Evolutionary conservation across 2,113 vertebrate genomes (phyloP).

Genomic region (Mastomys coucha): DNA sequence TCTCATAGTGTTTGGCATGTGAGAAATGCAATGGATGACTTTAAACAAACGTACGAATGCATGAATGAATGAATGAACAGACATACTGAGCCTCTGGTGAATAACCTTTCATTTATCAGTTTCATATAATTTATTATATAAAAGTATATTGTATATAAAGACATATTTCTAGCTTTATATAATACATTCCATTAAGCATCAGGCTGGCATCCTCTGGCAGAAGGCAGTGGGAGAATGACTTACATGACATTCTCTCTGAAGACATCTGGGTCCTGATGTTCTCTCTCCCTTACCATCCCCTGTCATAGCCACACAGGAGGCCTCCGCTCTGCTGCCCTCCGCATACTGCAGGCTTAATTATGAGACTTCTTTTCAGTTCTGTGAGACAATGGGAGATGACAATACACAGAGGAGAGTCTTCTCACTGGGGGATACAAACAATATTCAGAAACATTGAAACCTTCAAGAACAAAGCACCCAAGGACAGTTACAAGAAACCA

Average conservation of each 20-base stretch:
- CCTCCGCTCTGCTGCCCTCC: fast-evolving
- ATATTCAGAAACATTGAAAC: constrained; percentile 14
- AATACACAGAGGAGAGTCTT: not conserved
- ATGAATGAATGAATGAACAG: no score
- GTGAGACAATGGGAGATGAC: not conserved
- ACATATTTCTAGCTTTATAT: no score
- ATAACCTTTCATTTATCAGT: not conserved
- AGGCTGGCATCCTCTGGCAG: not conserved
- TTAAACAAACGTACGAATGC: not conserved
- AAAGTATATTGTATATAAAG: no score
- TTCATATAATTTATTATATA: not conserved
- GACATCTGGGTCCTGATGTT: not conserved
- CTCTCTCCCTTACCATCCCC: not conserved
- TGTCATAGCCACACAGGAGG: not conserved
- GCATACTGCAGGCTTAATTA: not conserved
- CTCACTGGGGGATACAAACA: not conserved
- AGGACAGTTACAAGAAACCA: not conserved
- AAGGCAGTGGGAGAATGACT: not conserved
- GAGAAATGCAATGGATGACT: not conserved
- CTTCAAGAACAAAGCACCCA: not conserved
- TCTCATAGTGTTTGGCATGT: not conserved
- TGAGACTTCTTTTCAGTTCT: constrained; percentile 31
- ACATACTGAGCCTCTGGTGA: not conserved
- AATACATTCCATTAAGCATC: not conserved
- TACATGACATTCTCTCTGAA: not conserved